Conservation (phyloP, 2,113 vertebrate genomes). For the Chaetops frenatus region DNA sequence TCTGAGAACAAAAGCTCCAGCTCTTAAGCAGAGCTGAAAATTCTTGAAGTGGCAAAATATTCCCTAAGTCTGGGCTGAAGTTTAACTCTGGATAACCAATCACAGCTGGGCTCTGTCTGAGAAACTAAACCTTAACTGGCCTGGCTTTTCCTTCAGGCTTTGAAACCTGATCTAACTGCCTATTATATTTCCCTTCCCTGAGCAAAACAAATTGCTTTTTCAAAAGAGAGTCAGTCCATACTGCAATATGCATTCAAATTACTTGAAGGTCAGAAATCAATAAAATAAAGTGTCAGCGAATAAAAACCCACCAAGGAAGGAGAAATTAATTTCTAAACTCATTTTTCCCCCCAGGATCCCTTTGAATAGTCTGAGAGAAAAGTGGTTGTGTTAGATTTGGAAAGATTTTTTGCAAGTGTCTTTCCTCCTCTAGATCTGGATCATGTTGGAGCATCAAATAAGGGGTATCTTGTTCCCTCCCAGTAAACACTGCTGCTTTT, state of each 20-base stretch:
- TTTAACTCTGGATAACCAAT: background rate
- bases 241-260: background rate
- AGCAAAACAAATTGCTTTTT: background rate
- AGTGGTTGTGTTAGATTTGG: background rate
- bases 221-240: background rate
- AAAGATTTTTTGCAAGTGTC: background rate
- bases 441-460: background rate
- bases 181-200: background rate
- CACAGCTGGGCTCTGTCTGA: background rate
- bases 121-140: background rate
- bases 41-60: background rate
- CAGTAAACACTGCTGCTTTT: background rate
- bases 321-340: background rate
- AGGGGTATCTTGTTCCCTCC: background rate
- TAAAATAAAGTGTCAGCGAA: background rate
- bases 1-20: background rate
- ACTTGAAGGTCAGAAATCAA: background rate
- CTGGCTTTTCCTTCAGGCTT: background rate
- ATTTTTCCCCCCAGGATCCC: rapidly evolving
- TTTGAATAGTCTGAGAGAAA: background rate
- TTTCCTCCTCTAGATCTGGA: background rate
- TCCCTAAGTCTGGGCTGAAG: background rate
- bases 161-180: background rate
- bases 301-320: background rate
- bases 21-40: background rate